Conservation (phyloP, 2,113 vertebrate genomes). For the Candoia aspera region DNA sequence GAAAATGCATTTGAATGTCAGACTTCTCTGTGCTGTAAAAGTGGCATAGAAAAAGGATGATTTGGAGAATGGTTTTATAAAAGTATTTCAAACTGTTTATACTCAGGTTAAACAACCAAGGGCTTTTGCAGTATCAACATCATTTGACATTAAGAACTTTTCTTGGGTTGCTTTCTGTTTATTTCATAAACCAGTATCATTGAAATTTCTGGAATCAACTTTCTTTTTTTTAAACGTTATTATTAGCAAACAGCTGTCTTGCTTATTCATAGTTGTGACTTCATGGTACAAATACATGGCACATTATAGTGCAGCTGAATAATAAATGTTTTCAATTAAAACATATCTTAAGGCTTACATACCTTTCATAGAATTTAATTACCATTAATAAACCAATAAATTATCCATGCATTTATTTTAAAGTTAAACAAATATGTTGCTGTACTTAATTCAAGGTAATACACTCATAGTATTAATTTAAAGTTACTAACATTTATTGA, state of each 20-base stretch:
- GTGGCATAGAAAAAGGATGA: constrained; percentile 28
- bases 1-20: constrained; percentile 44
- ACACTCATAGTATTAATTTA: background rate
- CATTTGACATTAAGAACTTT: background rate
- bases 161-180: background rate
- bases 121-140: background rate
- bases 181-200: background rate
- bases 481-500: constrained; percentile 9
- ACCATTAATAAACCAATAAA: background rate
- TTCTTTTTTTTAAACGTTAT: constrained; percentile 15
- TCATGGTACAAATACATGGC: constrained; percentile 51
- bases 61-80: constrained; percentile 23
- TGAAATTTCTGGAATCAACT: constrained; percentile 19
- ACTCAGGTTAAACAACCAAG: background rate
- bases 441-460: background rate
- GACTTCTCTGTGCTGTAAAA: constrained; percentile 25
- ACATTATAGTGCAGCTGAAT: constrained; percentile 25
- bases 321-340: constrained; percentile 35
- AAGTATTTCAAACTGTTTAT: constrained; percentile 19
- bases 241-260: constrained; percentile 60
- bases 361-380: constrained; percentile 10
- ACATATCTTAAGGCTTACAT: background rate
- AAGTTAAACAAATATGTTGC: background rate
- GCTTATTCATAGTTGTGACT: constrained; percentile 40
- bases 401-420: constrained; percentile 3